Evolutionary conservation across 2,888 invertebrate genomes (phyloP).

Genomic region (Drosophila antonietae): DNA sequence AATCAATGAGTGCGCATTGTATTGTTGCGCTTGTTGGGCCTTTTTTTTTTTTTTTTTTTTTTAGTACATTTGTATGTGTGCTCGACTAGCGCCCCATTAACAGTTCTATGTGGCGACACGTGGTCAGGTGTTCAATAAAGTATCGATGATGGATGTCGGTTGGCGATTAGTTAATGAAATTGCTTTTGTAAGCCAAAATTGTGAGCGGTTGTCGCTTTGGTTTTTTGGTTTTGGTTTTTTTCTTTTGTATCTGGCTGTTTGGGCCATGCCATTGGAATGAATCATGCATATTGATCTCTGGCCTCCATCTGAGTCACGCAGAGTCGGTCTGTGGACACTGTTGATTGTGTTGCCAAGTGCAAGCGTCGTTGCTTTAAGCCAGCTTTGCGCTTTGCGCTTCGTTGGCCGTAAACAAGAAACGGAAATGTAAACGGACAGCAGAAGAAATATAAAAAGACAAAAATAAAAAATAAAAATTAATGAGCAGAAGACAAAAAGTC

Average conservation of each 20-base stretch:
- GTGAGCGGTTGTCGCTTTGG: neutral
- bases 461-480: neutral
- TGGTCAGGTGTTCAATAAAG: slow-evolving; percentile 36
- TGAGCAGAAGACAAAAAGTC: slow-evolving; percentile 14
- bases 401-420: slow-evolving; percentile 46
- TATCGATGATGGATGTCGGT: slow-evolving; percentile 64
- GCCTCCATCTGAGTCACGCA: slow-evolving; percentile 15
- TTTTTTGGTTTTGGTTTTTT: neutral
- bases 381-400: slow-evolving; percentile 28
- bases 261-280: slow-evolving; percentile 64
- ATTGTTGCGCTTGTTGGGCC: neutral
- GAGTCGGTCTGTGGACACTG: neutral
- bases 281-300: slow-evolving; percentile 71
- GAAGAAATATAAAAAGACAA: slow-evolving; percentile 10
- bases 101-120: neutral
- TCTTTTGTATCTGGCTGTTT: neutral
- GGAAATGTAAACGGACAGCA: slow-evolving; percentile 42
- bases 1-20: slow-evolving; percentile 1
- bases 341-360: slow-evolving; percentile 45
- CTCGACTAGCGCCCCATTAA: slow-evolving; percentile 6
- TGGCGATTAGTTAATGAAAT: slow-evolving; percentile 60
- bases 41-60: neutral
- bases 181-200: slow-evolving; percentile 20
- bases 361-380: slow-evolving; percentile 42
- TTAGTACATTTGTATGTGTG: neutral